These are phyloP conservation scores for Biston stratarius DNA, from an alignment of 2,888 invertebrate species.

Conservation along the genomic window DNA sequence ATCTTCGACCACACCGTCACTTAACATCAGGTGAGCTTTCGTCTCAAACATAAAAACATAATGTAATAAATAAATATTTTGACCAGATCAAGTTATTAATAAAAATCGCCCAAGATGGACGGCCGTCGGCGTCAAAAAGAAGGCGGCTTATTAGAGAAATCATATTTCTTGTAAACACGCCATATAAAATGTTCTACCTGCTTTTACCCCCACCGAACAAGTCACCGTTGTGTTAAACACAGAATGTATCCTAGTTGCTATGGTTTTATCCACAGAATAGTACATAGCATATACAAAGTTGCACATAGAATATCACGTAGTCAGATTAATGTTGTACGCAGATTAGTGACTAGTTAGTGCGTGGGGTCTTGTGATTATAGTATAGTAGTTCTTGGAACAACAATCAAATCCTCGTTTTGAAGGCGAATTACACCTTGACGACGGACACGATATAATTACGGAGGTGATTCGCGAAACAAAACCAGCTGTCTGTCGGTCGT, in stretches of 20 bases:
- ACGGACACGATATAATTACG: conserved; percentile 26
- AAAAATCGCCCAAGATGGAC: too few relatives aligned
- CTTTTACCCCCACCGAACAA: conserved; percentile 23
- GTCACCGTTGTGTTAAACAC: conserved; percentile 35
- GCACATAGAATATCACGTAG: neutral
- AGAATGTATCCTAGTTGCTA: conserved; percentile 7
- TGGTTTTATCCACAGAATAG: neutral
- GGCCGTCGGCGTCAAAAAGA: neutral
- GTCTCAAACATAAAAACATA: too few relatives aligned
- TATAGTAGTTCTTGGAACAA: conserved; percentile 44
- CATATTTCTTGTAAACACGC: conserved; percentile 20
- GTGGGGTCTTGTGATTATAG: conserved; percentile 31
- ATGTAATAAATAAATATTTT: too few relatives aligned
- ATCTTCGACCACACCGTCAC: too few relatives aligned
- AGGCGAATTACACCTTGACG: conserved; percentile 37
- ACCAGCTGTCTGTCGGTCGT: conserved; percentile 21
- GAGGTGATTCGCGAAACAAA: conserved; percentile 29
- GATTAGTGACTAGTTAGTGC: conserved; percentile 9
- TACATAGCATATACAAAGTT: neutral
- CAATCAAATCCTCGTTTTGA: conserved; percentile 48
- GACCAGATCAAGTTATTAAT: too few relatives aligned
- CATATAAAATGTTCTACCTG: conserved; percentile 31
- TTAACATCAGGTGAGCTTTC: too few relatives aligned
- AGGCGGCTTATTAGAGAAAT: conserved; percentile 13
- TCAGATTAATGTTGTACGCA: neutral